Base-by-base conservation (phyloP, 2,797 vertebrate genomes). In the Pelochelys cantorii region DNA sequence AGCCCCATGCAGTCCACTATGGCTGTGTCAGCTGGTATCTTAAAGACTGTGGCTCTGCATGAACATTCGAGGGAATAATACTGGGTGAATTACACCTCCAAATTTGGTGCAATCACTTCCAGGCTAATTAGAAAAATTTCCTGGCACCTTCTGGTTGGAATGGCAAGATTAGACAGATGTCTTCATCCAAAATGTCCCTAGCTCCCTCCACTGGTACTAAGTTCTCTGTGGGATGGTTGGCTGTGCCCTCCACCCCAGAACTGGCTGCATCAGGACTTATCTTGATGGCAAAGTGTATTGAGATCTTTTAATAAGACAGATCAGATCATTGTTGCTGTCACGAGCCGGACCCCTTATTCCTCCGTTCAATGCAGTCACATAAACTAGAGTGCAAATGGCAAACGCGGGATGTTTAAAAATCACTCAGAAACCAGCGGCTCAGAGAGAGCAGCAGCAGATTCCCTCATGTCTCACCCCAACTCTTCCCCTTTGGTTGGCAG, bases 11-110 rank as follows among this genome's bases (percentile, higher is more conserved):
- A 5, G 80, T 5, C 5, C 87, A 4, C 87, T 80, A 78, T 56
- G 82, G 90, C 87, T 3, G 2, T 83, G 52, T 91, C 89, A 84
- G 90, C 14, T 1, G 87, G 88, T 88, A 60, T 82, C 53, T 91
- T 88, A 5, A 79, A 91, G 71, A 12, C 48, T 84, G 87, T 75
- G 85, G 12, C 42, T 89, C 82, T 80, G 68, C 80, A 56, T 65
- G 87, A 78, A 31, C 2, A 2, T 59, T 53, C n/a, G n/a, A 14
- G 13, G 27, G 74, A 29, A 29, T 15, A 77, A 14, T 8, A 71
- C 34, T 37, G 11, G 18, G 34, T 71, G 68, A 37, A 22, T 71
- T 34, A 37, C 18, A 71, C 18, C n/a, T 71, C 18, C n/a, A 37
- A 22, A 71, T 22, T 37, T 71, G 20, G n/a, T 71, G 17, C 65